Conservation (phyloP, 2,797 vertebrate species). For the Okamejei kenojei region DNA sequence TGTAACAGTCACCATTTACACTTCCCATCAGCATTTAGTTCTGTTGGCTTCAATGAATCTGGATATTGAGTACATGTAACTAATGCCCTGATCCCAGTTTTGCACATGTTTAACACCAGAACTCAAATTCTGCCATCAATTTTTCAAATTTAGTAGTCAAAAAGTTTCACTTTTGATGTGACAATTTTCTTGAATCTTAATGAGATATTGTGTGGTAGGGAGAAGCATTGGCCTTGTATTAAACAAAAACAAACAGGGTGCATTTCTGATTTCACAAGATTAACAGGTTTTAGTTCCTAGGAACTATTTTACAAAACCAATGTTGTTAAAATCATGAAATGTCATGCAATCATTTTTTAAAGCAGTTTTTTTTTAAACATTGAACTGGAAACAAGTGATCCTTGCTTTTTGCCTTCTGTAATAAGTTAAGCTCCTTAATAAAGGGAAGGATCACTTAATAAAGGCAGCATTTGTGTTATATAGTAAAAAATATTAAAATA, state of each 20-base stretch:
- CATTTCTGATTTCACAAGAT: slow-evolving; percentile 26
- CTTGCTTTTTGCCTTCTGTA: neutral
- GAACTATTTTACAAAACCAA: slow-evolving; percentile 29
- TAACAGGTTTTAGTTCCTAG: slow-evolving; percentile 23
- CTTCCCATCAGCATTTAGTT: too few relatives aligned
- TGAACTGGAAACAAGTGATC: neutral
- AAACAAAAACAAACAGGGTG: neutral
- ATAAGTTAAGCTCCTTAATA: neutral
- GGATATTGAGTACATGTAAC: too few relatives aligned
- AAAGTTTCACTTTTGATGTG: neutral
- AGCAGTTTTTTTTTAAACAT: neutral
- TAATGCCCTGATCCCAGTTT: too few relatives aligned
- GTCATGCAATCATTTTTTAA: neutral
- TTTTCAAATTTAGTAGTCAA: slow-evolving; percentile 18
- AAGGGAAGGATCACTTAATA: neutral
- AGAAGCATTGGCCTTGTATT: neutral
- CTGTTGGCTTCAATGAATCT: too few relatives aligned
- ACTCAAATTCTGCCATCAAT: too few relatives aligned
- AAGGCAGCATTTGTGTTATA: neutral
- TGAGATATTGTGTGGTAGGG: neutral
- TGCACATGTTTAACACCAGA: too few relatives aligned
- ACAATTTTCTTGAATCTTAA: neutral
- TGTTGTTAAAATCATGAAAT: slow-evolving; percentile 36
- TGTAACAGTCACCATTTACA: too few relatives aligned
- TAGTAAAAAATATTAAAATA: neutral